Base-by-base conservation (phyloP, 2,888 invertebrate species). In the Ophraella communa region DNA sequence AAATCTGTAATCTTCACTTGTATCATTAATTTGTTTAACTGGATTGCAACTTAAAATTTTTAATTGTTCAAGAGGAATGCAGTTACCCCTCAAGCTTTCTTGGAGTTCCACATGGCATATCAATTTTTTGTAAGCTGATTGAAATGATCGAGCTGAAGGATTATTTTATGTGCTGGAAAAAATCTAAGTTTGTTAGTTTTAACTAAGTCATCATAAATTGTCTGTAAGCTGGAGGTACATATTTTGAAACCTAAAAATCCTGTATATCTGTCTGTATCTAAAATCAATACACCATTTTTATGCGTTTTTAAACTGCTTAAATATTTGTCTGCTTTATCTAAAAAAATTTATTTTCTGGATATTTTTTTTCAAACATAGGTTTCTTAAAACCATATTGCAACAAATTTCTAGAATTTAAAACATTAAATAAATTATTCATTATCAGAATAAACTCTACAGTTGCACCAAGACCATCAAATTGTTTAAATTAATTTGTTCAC, bases 121-220 rank as follows among this genome's bases (percentile, higher is more conserved):
- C 14, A 55, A 18, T 39, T 55, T 55, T 39, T 55, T 42, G 35
- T 55, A 42, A 20, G 55, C 55, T 7, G 55, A 30, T 21, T 62
- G 49, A 56, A 63, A 64, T 11, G 11, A 14, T 1, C 39, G 11
- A 4, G 39, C 7, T 39, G 39, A 11, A 14, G 39, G 39, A 14
- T 39, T 39, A 10, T 39, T 39, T 30, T 30, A 30, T 30, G 30
- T 30, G 30, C 10, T 7, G 30, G 30, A 30, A 30, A 30, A 30
- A 30, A 30, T 30, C 10, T 30, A 30, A 30, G 30, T 30, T 30
- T 4, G 10, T 10, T 30, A 10, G 5, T 30, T 30, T 30, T 30
- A 30, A 30, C 30, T 10, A 30, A 30, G 30, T 30, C 10, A 7
- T 30, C 30, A 30, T 30, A 30, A 30, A 30, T 10, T 30, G 30